Base-by-base conservation (phyloP, 2,888 invertebrate species). In the Tenthredo distinguenda region DNA sequence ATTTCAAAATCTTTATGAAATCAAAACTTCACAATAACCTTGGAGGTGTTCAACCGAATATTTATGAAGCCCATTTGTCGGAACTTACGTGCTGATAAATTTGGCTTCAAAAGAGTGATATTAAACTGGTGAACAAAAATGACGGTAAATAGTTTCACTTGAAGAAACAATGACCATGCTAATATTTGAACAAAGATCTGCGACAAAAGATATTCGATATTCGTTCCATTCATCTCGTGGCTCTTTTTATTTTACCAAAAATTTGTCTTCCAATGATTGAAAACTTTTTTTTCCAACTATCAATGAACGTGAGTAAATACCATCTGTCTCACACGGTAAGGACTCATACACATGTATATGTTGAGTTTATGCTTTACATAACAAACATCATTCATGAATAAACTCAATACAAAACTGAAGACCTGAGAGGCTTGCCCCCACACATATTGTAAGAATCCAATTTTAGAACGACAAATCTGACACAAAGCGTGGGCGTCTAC, bases 331-430 rank as follows among this genome's bases (percentile, higher is more conserved):
- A 18, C 37, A n/a, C 21, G 37, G 18, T 7, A 18, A 34, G 9
- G 9, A 71, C 37, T 37, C 62, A 37, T 5, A 26, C 34, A 71
- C 18, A 37, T 18, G 55, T n/a, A 1, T 55, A n/a, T n/a, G 55
- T 55, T 18, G 55, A n/a, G n/a, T 55, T n/a, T 55, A n/a, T 7
- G n/a, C n/a, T 55, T n/a, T n/a, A 55, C 31, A 18, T 15, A 31
- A 68, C 68, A 68, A 34, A 31, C 31, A 68, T 68, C 26, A 68
- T 68, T 68, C 68, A 68, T 68, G 68, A 68, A 34, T 31, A 68
- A 68, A 68, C 31, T 6, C 31, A 68, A 68, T 31, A 31, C 26
- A 31, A 31, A 9, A 68, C 31, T 31, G 15, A 68, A 15, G 15
- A 31, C 15, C 31, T 47, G 47, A 15, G 7, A 47, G 37, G 47